A percentile compares a stretch with the other conserved stretches of the same genome.
phyloP scores from a whole-genome alignment of 92 coral and sea anemone species.

The Epizoanthus ramosus region DNA sequence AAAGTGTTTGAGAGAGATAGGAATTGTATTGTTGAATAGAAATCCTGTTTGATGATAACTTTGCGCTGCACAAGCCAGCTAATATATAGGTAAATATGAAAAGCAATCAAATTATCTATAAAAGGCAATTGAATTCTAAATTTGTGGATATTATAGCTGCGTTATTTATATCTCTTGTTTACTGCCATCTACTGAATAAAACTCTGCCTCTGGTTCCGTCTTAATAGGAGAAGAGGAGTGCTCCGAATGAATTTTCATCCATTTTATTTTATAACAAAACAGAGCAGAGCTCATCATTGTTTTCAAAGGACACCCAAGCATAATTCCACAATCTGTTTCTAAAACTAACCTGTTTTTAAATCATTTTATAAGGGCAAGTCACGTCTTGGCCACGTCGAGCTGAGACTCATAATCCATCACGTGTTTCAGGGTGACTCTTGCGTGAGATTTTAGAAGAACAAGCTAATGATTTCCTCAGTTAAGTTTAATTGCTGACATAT shows the following conservation, averaged over 20 bases:
- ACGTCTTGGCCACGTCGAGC: too few species aligned
- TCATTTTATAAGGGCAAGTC: too few species aligned
- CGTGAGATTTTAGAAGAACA: conserved; percentile 33
- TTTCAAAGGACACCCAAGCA: too few species aligned
- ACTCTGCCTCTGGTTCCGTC: background rate
- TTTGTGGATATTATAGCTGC: background rate
- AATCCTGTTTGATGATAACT: background rate
- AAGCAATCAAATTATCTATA: background rate
- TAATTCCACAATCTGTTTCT: too few species aligned
- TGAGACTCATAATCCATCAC: background rate
- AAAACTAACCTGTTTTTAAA: too few species aligned
- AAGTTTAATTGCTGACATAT: conserved; percentile 44
- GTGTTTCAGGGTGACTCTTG: conserved; percentile 22
- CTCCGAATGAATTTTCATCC: too few species aligned
- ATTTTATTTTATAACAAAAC: too few species aligned
- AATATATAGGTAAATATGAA: background rate
- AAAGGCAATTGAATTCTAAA: background rate
- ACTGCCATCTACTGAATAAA: background rate
- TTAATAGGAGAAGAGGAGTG: too few species aligned
- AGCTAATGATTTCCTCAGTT: conserved; percentile 37
- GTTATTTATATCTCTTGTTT: background rate
- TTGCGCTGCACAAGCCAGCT: too few species aligned
- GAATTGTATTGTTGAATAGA: background rate
- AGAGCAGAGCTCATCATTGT: too few species aligned
- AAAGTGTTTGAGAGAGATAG: background rate